Percentiles rank a stretch among this genome's conserved stretches.
Conservation (phyloP, 64 coral and sea anemone species). For the Porites lutea region DNA sequence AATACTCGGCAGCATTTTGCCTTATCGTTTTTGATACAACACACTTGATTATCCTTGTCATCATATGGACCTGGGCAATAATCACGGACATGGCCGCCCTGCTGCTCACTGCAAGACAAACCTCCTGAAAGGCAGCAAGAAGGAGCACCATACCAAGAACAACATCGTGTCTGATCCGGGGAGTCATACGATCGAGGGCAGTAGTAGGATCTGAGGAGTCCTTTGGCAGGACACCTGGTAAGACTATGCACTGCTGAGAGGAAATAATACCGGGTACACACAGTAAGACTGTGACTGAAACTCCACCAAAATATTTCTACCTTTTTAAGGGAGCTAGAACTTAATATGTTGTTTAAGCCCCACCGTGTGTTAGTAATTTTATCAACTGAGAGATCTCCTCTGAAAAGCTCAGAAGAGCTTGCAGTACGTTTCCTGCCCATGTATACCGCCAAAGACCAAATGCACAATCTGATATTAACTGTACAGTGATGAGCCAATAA, state of each 20-base stretch:
- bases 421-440: no score
- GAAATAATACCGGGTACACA: no score
- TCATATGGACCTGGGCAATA: conserved; percentile 8
- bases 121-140: neutral
- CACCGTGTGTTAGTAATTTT: no score
- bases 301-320: no score
- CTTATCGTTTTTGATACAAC: neutral
- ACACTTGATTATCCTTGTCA: neutral
- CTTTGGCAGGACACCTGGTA: neutral
- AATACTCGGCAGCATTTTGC: neutral
- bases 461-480: no score
- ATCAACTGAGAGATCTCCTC: no score
- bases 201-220: neutral
- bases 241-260: neutral
- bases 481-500: no score
- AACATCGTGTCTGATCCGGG: neutral
- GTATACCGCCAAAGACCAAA: no score
- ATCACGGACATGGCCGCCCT: neutral
- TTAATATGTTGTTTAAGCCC: no score
- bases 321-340: no score
- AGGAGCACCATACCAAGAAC: neutral
- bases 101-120: neutral
- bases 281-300: no score
- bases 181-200: neutral
- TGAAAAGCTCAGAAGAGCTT: no score